Percentiles rank a stretch among this genome's conserved stretches.
phyloP scores from a whole-genome alignment of 2,797 vertebrate genomes.

The Enteromius afrohamiltoni region DNA sequence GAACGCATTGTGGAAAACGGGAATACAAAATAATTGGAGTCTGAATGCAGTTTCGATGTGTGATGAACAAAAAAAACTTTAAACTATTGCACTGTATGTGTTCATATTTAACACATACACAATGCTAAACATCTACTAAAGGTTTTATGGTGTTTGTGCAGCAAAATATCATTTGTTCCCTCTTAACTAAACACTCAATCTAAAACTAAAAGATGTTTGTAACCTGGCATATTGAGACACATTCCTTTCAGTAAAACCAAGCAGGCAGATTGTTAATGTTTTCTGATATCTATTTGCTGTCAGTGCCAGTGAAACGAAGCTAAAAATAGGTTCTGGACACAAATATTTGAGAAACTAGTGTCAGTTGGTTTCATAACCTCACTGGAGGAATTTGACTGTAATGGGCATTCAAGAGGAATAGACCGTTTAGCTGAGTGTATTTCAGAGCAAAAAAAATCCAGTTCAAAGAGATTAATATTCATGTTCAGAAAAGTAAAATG shows the following conservation, averaged over 20 bases:
- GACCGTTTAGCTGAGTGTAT: conserved; percentile 50
- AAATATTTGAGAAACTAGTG: conserved; percentile 50
- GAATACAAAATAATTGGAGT: conserved; percentile 22
- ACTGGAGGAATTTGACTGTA: conserved; percentile 49
- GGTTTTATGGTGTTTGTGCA: conserved; percentile 17
- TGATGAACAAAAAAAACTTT: not conserved
- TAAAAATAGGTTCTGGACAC: conserved; percentile 44
- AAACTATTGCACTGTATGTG: not conserved
- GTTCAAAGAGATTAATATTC: conserved; percentile 43
- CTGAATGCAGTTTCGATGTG: not conserved
- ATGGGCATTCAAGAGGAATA: conserved; percentile 54
- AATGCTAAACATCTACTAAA: conserved; percentile 30
- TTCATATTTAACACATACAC: not conserved
- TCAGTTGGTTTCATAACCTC: conserved; percentile 19
- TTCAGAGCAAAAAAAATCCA: conserved; percentile 37
- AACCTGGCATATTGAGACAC: conserved; percentile 20
- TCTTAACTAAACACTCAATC: conserved; percentile 34
- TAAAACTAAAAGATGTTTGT: conserved; percentile 17
- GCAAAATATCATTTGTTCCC: conserved; percentile 28
- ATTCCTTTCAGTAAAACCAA: conserved; percentile 44
- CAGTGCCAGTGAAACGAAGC: conserved; percentile 15
- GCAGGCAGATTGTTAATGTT: conserved; percentile 45
- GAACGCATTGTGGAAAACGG: conserved; percentile 29
- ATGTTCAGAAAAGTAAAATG: conserved; percentile 39
- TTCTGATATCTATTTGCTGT: conserved; percentile 45